phyloP scores from a whole-genome alignment of 2,797 vertebrate species.

The Bradypodion ventrale region DNA sequence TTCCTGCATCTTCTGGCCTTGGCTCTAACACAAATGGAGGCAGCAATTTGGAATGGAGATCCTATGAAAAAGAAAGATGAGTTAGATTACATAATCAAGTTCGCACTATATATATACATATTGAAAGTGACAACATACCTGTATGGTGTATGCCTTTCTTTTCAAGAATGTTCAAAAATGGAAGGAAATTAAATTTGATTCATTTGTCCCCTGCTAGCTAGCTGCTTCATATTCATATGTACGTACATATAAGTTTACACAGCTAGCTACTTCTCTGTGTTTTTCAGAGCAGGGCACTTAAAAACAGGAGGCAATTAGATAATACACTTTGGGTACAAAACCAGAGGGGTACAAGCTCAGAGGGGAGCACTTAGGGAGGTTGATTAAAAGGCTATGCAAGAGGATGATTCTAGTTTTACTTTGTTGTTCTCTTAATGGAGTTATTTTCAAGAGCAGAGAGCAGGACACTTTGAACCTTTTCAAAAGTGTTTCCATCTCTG shows the following conservation, averaged over 20 bases:
- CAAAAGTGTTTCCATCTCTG: conserved; percentile 39
- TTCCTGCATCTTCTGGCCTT: conserved; percentile 1
- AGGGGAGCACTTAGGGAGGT: not conserved
- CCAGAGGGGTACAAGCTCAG: not conserved
- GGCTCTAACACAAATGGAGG: not conserved
- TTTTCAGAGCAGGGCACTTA: not conserved
- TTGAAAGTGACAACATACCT: no score
- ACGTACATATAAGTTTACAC: no score
- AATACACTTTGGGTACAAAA: not conserved
- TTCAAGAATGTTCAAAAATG: no score
- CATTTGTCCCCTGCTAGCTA: no score
- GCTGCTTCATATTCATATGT: no score
- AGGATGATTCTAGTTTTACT: not conserved
- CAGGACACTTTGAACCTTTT: conserved; percentile 53
- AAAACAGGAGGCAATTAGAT: not conserved
- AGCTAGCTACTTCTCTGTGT: not conserved
- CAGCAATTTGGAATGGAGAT: not conserved
- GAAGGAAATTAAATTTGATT: not conserved
- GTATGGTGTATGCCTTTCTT: no score
- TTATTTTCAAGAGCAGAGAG: conserved; percentile 31
- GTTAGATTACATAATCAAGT: no score
- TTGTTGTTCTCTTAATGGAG: conserved; percentile 27
- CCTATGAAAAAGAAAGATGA: not conserved
- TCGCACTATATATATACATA: no score
- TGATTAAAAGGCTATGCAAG: not conserved